Evolutionary conservation across 2,888 invertebrate species (phyloP).

Genomic region (Drosophila fungiperda): DNA sequence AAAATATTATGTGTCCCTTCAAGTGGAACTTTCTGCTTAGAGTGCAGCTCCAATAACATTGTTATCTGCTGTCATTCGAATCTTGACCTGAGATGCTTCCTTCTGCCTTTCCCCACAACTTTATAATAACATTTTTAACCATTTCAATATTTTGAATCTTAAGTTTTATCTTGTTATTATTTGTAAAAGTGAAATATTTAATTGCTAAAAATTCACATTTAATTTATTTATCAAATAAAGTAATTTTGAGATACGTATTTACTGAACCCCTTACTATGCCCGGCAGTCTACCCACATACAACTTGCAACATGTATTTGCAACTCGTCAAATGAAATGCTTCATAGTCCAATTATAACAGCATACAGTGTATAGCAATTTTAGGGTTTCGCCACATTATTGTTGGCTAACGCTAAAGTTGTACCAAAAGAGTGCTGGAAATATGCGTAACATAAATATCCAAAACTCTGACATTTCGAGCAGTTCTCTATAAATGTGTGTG

Average conservation of each 20-base stretch:
- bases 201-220: neutral
- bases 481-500: slow-evolving; percentile 31
- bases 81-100: neutral
- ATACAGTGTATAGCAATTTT: slow-evolving; percentile 18
- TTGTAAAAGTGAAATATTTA: neutral
- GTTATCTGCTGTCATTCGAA: neutral
- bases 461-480: slow-evolving; percentile 45
- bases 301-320: neutral
- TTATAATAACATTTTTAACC: neutral
- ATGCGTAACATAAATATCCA: slow-evolving; percentile 65
- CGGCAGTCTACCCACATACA: neutral
- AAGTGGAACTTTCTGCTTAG: too few species aligned
- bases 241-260: neutral
- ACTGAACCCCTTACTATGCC: neutral
- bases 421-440: slow-evolving; percentile 60
- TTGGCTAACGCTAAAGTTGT: slow-evolving; percentile 19
- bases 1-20: too few species aligned
- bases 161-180: neutral
- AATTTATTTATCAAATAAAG: neutral
- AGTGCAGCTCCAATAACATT: neutral
- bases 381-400: slow-evolving; percentile 8
- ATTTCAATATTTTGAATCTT: neutral
- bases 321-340: neutral
- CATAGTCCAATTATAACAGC: slow-evolving; percentile 5
- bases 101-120: neutral